A percentile compares a stretch with the other conserved stretches of the same genome.
phyloP scores from a whole-genome alignment of 2,113 vertebrate species.

The Symphodus melops region DNA sequence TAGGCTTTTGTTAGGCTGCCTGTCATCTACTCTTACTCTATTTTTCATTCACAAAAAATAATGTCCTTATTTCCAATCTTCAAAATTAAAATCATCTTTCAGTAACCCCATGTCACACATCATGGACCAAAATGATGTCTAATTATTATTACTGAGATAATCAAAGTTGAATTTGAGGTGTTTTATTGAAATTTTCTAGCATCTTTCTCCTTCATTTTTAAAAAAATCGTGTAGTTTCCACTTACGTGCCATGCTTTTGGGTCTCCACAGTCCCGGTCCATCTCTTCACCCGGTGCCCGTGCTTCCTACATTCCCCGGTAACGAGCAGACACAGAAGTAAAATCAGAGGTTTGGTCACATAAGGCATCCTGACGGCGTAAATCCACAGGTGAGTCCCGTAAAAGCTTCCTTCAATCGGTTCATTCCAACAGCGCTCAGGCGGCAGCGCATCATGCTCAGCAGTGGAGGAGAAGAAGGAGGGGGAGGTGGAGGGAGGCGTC shows the following conservation, averaged over 20 bases:
- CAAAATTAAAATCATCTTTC: too few species aligned
- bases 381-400: slow-evolving; percentile 74
- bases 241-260: slow-evolving; percentile 88
- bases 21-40: too few species aligned
- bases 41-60: too few species aligned
- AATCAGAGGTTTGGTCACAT: slow-evolving; percentile 82
- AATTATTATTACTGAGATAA: too few species aligned
- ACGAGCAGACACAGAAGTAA: slow-evolving; percentile 86
- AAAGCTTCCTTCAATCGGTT: slow-evolving; percentile 61
- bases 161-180: too few species aligned
- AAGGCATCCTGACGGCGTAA: slow-evolving; percentile 84
- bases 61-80: too few species aligned
- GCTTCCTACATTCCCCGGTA: slow-evolving; percentile 85
- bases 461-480: slow-evolving; percentile 16
- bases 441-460: slow-evolving; percentile 71
- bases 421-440: slow-evolving; percentile 64
- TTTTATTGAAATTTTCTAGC: too few species aligned
- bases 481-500: slow-evolving; percentile 7
- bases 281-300: slow-evolving; percentile 85
- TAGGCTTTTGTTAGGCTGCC: too few species aligned
- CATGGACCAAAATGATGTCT: too few species aligned
- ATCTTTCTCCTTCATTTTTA: background rate
- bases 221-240: background rate
- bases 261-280: slow-evolving; percentile 86
- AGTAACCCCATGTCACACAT: too few species aligned